Evolutionary conservation across 2,888 invertebrate species (phyloP), one percentile per base, ranked within the genome.

Genomic region (Pristionchus exspectatus): DNA sequence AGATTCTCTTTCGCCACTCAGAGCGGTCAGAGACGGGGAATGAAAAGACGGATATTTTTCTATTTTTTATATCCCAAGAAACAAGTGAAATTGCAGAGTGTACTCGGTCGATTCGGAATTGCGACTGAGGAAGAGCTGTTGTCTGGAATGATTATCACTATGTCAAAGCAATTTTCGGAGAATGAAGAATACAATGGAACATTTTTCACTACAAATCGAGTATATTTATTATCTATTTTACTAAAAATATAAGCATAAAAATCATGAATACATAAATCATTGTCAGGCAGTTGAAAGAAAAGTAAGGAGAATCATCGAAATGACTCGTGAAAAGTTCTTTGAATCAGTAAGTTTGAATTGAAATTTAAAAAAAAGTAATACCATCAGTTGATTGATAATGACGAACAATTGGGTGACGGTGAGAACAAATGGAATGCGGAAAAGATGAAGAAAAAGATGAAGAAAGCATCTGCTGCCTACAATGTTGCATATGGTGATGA

Each of bases 111-210:
- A n/a, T 94, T 93, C 89, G 94, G 94, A 21, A 92, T 95, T 87
- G 54, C 21, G 14, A 92, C 92, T 24, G 95, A 95, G 89, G 94
- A 91, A 7, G 93, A 94, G 89, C 84, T 95, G 81, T 91, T 95
- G 87, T 92, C 94, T 38, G 93, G 93, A 27, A 92, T 91, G 87
- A 92, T 93, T 69, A 38, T 91, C 9, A 91, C 92, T 12, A 91
- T 93, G 81, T 90, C 93, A 14, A 94, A 93, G 85, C 91, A 93
- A 4, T 88, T 94, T n/a, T 92, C 92, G 50, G 94, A 95, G 44
- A 92, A 91, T 83, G 95, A 95, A 88, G 92, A 93, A 77, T 94
- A 95, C 87, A 93, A 95, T 88, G 94, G 95, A 93, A 92, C 92
- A 24, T 92, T 93, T 90, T 94, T 91, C 92, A 94, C 92, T 87